Conservation (phyloP, 1,140 invertebrate species). For the Pseudomyrmex sp. region DNA sequence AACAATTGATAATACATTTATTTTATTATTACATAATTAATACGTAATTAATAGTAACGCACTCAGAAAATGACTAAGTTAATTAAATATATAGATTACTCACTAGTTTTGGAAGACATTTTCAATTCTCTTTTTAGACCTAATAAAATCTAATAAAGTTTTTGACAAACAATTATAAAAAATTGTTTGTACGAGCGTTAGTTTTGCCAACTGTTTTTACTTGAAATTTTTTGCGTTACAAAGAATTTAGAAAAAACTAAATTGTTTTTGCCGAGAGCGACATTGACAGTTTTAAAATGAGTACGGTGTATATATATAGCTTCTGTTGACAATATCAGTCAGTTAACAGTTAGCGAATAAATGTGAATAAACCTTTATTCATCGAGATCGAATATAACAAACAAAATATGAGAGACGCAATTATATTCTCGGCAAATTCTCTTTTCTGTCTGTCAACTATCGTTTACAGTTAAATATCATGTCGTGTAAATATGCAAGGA, state of each 20-base stretch:
- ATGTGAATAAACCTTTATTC: background rate
- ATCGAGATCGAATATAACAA: slow-evolving; percentile 31
- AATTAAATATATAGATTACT: slow-evolving; percentile 17
- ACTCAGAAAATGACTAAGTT: no score
- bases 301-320: background rate
- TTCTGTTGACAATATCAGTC: background rate
- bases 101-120: slow-evolving; percentile 28
- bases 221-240: slow-evolving; percentile 11
- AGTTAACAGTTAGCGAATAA: background rate
- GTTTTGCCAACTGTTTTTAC: background rate
- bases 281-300: background rate
- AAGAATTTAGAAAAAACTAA: background rate
- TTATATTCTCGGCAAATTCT: slow-evolving; percentile 9
- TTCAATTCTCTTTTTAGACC: no score
- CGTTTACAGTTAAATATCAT: background rate
- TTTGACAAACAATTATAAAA: background rate
- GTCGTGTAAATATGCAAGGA: background rate
- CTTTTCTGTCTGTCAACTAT: background rate
- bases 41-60: background rate
- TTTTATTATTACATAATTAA: no score
- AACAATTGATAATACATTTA: background rate
- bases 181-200: background rate
- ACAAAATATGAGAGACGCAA: background rate
- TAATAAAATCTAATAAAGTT: background rate
- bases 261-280: background rate